Percentiles rank a stretch among this genome's conserved stretches.
phyloP scores from a whole-genome alignment of 1,140 invertebrate species.

The Triops cancriformis region DNA sequence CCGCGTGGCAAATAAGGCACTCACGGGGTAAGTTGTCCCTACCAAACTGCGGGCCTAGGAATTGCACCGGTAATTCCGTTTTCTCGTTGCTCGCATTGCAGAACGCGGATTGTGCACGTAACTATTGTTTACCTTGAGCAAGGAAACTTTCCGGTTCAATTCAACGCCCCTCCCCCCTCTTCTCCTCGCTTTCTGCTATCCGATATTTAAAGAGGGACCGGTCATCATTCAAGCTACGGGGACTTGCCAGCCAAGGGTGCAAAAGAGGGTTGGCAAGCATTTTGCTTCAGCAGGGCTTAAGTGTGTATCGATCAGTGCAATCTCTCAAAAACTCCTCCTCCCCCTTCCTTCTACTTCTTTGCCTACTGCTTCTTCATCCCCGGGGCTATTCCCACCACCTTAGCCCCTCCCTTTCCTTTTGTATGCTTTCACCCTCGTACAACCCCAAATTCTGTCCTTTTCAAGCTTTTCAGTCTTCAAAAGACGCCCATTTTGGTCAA shows the following conservation, averaged over 20 bases:
- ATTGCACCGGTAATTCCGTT: no score
- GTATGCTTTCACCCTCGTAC: neutral
- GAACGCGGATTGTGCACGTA: no score
- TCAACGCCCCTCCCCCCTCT: no score
- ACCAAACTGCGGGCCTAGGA: no score
- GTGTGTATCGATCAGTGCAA: conserved; percentile 9
- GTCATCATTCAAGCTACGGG: neutral
- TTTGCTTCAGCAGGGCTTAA: neutral
- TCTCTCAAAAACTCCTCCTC: neutral
- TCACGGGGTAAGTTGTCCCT: no score
- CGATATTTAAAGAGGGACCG: neutral
- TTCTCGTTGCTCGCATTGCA: no score
- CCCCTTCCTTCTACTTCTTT: neutral
- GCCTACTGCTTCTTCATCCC: no score
- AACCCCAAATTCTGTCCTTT: neutral
- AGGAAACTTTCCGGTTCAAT: no score
- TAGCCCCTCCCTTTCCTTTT: neutral
- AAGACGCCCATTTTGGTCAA: neutral
- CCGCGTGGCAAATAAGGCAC: no score
- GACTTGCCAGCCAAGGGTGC: neutral
- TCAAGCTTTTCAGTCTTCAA: neutral
- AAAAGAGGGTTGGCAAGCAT: neutral
- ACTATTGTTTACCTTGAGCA: no score
- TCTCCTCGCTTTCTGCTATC: neutral
- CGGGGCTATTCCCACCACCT: neutral